Base-by-base conservation (phyloP, 2,113 vertebrate species). In the Rhineura floridana region DNA sequence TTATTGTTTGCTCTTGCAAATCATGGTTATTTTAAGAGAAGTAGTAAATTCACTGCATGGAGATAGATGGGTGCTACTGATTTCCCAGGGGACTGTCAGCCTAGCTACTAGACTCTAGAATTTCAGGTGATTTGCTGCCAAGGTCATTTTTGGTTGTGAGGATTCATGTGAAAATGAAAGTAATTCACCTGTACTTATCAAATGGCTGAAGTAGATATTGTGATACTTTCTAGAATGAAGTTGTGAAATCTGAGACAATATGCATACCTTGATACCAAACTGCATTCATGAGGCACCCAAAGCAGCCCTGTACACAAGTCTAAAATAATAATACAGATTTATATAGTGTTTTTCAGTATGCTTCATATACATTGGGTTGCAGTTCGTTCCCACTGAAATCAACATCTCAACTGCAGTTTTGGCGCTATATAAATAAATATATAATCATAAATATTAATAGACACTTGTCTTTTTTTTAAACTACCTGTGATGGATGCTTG, bases 381-480 rank as follows among this genome's bases (percentile, higher is more conserved):
- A 70, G 12, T 17, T 33, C 6, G 46, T 30, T 48, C 28, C 46
- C 7, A 33, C 13, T 77, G 46, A 44, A 30, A 30, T 50, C 46
- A 77, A 59, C 55, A 21, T 42, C 21, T 52, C 65, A 83, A 23
- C 13, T 28, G 4, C 44, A 55, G 36, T 30, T 67, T 83, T 50
- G 30, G 62, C 17, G 48, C 15, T 67, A 69, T 15, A 69, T 15
- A 36, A 70, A 44, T 33, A 73, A 28, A 44, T n/a, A n/a, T n/a
- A n/a, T n/a, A 50, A 76, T 84, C 50, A 85, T 42, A 11, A 76
- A 76, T 85, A 76, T 62, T 76, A 85, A 75, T 84, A 84, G 67
- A 72, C 15, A 17, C 17, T 76, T 85, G 50, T 76, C 13, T 42
- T 72, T 52, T 67, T 70, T 85, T 62, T 21, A 83, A 81, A 25